Evolutionary conservation across 2,888 invertebrate species (phyloP).

Genomic region (Coronaproctus castanopsis): DNA sequence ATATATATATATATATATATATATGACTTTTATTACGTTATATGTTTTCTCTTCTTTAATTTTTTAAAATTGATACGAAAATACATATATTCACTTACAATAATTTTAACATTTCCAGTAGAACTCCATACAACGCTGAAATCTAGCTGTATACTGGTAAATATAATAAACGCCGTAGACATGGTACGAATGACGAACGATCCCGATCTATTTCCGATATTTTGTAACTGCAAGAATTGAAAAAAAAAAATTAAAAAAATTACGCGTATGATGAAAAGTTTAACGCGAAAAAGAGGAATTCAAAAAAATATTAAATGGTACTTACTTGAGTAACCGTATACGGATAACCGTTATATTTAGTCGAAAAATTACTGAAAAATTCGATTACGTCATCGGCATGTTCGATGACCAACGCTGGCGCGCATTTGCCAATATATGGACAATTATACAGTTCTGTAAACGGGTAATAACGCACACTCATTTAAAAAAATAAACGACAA

Average conservation of each 20-base stretch:
- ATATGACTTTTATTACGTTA: too few species aligned
- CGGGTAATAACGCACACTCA: too few species aligned
- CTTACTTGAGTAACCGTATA: slow-evolving; percentile 25
- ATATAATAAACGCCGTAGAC: slow-evolving; percentile 46
- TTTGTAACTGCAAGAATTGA: slow-evolving; percentile 31
- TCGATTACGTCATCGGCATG: slow-evolving; percentile 37
- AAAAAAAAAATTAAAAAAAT: slow-evolving; percentile 1
- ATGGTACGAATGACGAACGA: slow-evolving; percentile 45
- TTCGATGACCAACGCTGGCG: slow-evolving; percentile 39
- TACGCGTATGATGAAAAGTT: too few species aligned
- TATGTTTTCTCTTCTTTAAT: too few species aligned
- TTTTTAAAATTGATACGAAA: too few species aligned
- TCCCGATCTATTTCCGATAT: slow-evolving; percentile 37
- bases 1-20: too few species aligned
- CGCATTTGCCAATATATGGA: slow-evolving; percentile 33
- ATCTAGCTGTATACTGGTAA: slow-evolving; percentile 41
- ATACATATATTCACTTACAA: slow-evolving; percentile 33
- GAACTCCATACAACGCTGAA: slow-evolving; percentile 52
- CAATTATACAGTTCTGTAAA: slow-evolving; percentile 44
- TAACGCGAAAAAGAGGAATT: too few species aligned
- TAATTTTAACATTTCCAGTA: slow-evolving; percentile 47
- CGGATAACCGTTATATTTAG: slow-evolving; percentile 39
- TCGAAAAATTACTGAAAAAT: slow-evolving; percentile 39
- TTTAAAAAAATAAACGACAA: not conserved
- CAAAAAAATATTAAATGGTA: slow-evolving; percentile 1